These are phyloP conservation scores for Zenarchopterus dispar DNA, from an alignment of 2,797 vertebrate genomes.

Conservation along the genomic window DNA sequence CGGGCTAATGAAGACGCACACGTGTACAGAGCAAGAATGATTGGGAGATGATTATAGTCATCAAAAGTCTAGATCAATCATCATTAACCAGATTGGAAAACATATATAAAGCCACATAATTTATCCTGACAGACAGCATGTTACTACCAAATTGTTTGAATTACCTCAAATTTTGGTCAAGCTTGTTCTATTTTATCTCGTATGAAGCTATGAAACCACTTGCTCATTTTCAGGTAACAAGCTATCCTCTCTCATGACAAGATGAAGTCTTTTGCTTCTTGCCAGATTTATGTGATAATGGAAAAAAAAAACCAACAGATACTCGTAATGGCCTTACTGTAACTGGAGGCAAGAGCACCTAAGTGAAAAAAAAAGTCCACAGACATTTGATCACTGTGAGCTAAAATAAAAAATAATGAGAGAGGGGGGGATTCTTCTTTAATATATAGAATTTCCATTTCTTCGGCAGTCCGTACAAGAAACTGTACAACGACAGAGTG, in stretches of 20 bases:
- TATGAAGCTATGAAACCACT: constrained; percentile 23
- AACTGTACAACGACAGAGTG: constrained; percentile 69
- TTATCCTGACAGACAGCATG: constrained; percentile 35
- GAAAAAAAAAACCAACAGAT: constrained; percentile 74
- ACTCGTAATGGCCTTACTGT: constrained; percentile 67
- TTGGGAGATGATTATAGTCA: constrained; percentile 73
- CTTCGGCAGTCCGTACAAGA: constrained; percentile 29
- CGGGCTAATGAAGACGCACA: constrained; percentile 72
- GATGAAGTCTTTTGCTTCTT: constrained; percentile 45
- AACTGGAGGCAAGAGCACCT: constrained; percentile 66
- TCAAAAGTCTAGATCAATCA: constrained; percentile 74
- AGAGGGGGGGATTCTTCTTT: constrained; percentile 41
- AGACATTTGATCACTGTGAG: constrained; percentile 58
- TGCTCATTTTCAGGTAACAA: constrained; percentile 47
- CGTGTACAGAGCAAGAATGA: constrained; percentile 65
- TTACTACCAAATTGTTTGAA: constrained; percentile 26
- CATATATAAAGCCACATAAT: constrained; percentile 42
- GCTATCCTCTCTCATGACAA: constrained; percentile 50
- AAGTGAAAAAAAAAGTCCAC: constrained; percentile 63
- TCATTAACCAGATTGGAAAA: constrained; percentile 67
- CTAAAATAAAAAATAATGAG: constrained; percentile 79
- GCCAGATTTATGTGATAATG: constrained; percentile 74
- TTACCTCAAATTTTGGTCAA: constrained; percentile 29
- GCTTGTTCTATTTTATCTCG: constrained; percentile 9
- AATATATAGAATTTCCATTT: constrained; percentile 72